Evolutionary conservation across 2,888 invertebrate species (phyloP).

Genomic region (Mythimna loreyi): DNA sequence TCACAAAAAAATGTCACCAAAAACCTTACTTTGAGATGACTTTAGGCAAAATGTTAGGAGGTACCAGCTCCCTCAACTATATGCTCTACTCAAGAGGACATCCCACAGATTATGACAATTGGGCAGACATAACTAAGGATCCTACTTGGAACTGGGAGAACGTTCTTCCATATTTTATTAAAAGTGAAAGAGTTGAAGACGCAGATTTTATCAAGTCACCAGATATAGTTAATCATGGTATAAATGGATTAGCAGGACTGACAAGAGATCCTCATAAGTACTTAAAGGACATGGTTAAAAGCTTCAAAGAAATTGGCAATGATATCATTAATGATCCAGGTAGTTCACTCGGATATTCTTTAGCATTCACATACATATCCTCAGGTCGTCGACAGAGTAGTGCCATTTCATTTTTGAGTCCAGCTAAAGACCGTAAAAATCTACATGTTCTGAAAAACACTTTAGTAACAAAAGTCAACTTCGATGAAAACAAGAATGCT

Average conservation of each 20-base stretch:
- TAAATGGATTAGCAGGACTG: conserved; percentile 31
- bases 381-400: conserved; percentile 39
- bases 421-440: conserved; percentile 50
- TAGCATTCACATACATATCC: conserved; percentile 5
- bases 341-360: conserved; percentile 39
- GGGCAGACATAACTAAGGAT: conserved; percentile 91
- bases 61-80: conserved; percentile 91
- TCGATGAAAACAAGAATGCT: conserved; percentile 54
- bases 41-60: conserved; percentile 87
- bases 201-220: conserved; percentile 1
- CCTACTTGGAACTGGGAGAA: conserved; percentile 63
- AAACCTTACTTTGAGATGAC: conserved; percentile 29
- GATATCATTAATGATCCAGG: conserved; percentile 34
- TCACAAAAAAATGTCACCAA: conserved; percentile 41
- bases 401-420: conserved; percentile 30
- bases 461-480: conserved; percentile 56
- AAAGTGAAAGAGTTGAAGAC: conserved; percentile 45
- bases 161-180: conserved; percentile 56
- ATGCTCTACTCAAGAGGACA: conserved; percentile 92
- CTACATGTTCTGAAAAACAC: conserved; percentile 59
- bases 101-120: conserved; percentile 91
- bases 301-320: conserved; percentile 43
- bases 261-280: conserved; percentile 27
- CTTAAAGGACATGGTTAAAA: conserved; percentile 23
- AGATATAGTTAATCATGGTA: conserved; percentile 34